Evolutionary conservation across 2,888 invertebrate species (phyloP), one percentile per base, ranked within the genome.

Genomic region (Stenodema calcarata): DNA sequence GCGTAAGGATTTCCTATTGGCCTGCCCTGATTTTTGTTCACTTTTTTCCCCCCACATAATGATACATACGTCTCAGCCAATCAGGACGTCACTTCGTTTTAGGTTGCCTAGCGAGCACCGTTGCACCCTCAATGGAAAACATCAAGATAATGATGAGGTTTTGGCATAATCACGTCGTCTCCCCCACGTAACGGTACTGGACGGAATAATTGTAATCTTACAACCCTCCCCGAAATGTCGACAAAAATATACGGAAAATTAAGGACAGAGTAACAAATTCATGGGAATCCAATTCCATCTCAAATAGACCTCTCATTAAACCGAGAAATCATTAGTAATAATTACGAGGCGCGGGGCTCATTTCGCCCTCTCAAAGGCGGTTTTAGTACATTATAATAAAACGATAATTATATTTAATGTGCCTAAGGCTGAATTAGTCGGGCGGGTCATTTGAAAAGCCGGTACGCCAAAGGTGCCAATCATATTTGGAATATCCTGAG

Each of bases 271-370:
- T 23, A 23, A 62, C 62, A 62, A 78, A 78, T 23, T 44, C 78
- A 44, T 78, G 78, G 78, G 78, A 78, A 44, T 78, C 78, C 44
- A 78, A 78, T 78, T 78, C 78, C 78, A 11, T 44, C 78, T 78
- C 23, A 42, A 78, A 78, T 62, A 78, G 78, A 18, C 44, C 78
- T 27, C 78, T 78, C 78, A 78, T 78, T 78, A 78, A 42, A 78
- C 9, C 44, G 78, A 78, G 78, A 78, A 78, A 78, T 78, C 78
- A 78, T 78, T 78, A 78, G 78, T 78, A 42, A 78, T 78, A 78
- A 78, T 78, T 78, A 78, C 44, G 23, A 3, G 23, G 62, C 62
- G n/a, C 9, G 62, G 23, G 18, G 7, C 62, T 27, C 62, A 62
- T 62, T 62, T 4, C 62, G 62, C 62, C 9, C 6, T 23, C 7